A percentile compares a stretch with the other conserved stretches of the same genome.
Conservation (phyloP, 2,888 invertebrate genomes). For the Xestia rhomboidea region DNA sequence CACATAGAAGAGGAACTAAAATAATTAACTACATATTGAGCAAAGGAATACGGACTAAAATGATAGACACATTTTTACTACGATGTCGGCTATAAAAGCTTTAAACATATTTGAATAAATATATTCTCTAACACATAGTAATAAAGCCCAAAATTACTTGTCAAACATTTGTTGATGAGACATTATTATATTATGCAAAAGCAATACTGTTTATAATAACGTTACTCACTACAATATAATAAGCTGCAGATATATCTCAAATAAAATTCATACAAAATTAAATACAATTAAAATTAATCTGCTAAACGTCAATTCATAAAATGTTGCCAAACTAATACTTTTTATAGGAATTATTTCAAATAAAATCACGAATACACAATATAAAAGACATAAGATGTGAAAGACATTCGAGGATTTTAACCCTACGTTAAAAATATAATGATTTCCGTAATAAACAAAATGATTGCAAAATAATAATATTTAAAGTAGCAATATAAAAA, state of each 20-base stretch:
- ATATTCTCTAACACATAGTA: conserved; percentile 6
- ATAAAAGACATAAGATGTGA: background rate
- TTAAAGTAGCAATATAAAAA: conserved; percentile 3
- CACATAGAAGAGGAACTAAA: conserved; percentile 37
- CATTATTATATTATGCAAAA: conserved; percentile 57
- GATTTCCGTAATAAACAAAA: background rate
- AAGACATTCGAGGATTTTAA: background rate
- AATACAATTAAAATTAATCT: conserved; percentile 40
- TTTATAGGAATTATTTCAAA: conserved; percentile 65
- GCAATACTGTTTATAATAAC: conserved; percentile 62
- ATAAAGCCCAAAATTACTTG: conserved; percentile 34
- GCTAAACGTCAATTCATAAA: conserved; percentile 34
- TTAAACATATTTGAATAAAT: conserved; percentile 14
- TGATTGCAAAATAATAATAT: background rate
- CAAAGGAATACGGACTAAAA: conserved; percentile 58
- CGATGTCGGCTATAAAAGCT: conserved; percentile 12
- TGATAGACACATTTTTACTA: conserved; percentile 31
- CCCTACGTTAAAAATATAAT: conserved; percentile 9
- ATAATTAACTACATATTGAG: conserved; percentile 59
- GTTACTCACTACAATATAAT: conserved; percentile 15
- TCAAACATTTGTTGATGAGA: conserved; percentile 45
- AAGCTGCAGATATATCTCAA: conserved; percentile 17
- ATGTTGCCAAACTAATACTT: conserved; percentile 66
- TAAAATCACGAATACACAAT: conserved; percentile 48
- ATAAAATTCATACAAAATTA: conserved; percentile 51